Evolutionary conservation across 2,888 invertebrate genomes (phyloP), one percentile per base, ranked within the genome.

Genomic region (Glaucopsyche alexis): DNA sequence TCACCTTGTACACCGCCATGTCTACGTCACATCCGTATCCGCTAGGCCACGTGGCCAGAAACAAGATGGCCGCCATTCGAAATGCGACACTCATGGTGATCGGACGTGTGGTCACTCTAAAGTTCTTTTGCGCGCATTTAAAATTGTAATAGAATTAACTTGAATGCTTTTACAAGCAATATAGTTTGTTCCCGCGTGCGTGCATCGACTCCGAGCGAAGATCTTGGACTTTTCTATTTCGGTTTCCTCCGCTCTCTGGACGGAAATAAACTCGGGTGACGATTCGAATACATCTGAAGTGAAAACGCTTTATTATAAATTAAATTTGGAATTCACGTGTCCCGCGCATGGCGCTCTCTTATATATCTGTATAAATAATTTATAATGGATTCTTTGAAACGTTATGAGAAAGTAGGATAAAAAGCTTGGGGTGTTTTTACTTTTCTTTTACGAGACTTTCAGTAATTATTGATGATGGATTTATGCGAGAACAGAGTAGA

Each of bases 1-100:
- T 96, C 85, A 98, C 96, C 89, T 96, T 97, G 86, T 98, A 98
- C 81, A 97, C 96, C 77, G 96, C 97, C 81, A 97, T 94, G 85
- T 96, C 96, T 75, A 96, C 94, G 78, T 95, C 95, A 90, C 96
- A 96, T 72, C 94, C 94, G 73, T 81, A 78, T 78, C 79, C 78
- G 76, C 82, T 79, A 14, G 76, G 71, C 74, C 82, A 78, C 74
- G 78, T 78, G 74, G 78, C 75, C n/a, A 76, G 86, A 86, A 88
- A 76, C 83, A 92, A 90, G 75, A 93, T 90, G 88, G 90, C 87
- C 78, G 86, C 78, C 87, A 90, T 79, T 87, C 76, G 82, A 76
- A 76, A 74, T 73, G 76, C 74, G 77, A 78, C 81, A 81, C 78
- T 81, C 90, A 90, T 90, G 69, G 75, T 76, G 78, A 76, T 69